Conservation (phyloP, 1,140 invertebrate species). For the Drosophila miranda region DNA sequence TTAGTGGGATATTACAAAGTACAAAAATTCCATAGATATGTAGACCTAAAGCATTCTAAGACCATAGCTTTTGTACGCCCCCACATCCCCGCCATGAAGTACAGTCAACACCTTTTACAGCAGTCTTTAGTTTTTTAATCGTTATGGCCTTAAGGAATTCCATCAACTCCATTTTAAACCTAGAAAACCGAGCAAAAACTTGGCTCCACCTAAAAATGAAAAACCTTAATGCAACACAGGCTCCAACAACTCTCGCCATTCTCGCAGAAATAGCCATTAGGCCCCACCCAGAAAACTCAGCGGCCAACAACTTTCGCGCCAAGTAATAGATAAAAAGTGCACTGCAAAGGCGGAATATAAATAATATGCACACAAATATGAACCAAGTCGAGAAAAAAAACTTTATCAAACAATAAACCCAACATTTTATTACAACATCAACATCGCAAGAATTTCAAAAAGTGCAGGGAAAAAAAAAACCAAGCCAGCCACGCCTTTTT, state of each 20-base stretch:
- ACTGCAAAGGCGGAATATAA: conserved; percentile 13
- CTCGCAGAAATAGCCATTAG: conserved; percentile 12
- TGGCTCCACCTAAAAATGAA: conserved; percentile 26
- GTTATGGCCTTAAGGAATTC: conserved; percentile 32
- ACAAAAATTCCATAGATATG: no score
- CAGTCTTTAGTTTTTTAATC: background rate
- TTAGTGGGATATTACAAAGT: no score
- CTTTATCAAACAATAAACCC: conserved; percentile 9
- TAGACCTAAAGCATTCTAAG: no score
- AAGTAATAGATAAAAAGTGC: conserved; percentile 5
- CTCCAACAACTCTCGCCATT: conserved; percentile 18
- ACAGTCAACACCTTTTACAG: conserved; percentile 1
- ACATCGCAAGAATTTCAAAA: background rate
- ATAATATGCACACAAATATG: conserved; percentile 11
- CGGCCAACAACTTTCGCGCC: conserved; percentile 12
- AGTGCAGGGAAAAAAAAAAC: conserved; percentile 20
- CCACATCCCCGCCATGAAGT: background rate
- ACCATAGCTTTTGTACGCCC: no score
- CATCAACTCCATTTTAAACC: conserved; percentile 16
- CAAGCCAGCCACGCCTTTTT: conserved; percentile 53
- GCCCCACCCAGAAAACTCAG: conserved; percentile 14
- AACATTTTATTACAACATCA: conserved; percentile 45
- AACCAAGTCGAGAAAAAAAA: conserved; percentile 13
- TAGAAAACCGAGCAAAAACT: conserved; percentile 3
- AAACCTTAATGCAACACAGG: conserved; percentile 4